Conservation (phyloP, 2,888 invertebrate species). For the Drosophila dives region DNA sequence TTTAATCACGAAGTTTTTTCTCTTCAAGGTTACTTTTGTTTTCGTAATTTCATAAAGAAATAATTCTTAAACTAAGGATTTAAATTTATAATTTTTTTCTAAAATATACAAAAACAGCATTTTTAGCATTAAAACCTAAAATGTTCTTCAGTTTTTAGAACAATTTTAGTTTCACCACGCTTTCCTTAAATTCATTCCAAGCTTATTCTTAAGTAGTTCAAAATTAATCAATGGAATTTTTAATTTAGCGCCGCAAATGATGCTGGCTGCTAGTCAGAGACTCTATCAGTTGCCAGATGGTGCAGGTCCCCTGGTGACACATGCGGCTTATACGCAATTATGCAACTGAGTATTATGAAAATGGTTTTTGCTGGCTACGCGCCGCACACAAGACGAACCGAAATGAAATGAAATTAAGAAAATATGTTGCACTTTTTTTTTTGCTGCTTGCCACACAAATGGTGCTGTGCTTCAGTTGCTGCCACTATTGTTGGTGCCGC, state of each 20-base stretch:
- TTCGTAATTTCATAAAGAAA: accelerated
- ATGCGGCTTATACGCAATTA: slow-evolving; percentile 77
- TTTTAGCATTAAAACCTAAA: not conserved
- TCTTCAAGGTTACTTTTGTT: too few relatives aligned
- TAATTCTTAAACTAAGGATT: not conserved
- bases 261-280: slow-evolving; percentile 5
- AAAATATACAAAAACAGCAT: not conserved
- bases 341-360: slow-evolving; percentile 68
- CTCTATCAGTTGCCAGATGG: not conserved
- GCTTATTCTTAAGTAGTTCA: slow-evolving; percentile 5
- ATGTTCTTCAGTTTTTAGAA: not conserved
- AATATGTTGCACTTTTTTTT: slow-evolving; percentile 70
- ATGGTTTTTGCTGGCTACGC: slow-evolving; percentile 35
- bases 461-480: slow-evolving; percentile 13
- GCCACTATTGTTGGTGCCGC: slow-evolving; percentile 9
- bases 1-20: too few relatives aligned
- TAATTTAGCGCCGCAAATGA: slow-evolving; percentile 58
- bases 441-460: slow-evolving; percentile 44
- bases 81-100: not conserved
- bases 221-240: slow-evolving; percentile 71
- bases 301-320: slow-evolving; percentile 19
- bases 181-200: not conserved
- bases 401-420: slow-evolving; percentile 75
- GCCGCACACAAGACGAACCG: not conserved
- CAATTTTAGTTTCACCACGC: not conserved